phyloP scores from a whole-genome alignment of 30 jellyfish, hydroid and myxozoan genomes.

The Cassiopea andromeda region DNA sequence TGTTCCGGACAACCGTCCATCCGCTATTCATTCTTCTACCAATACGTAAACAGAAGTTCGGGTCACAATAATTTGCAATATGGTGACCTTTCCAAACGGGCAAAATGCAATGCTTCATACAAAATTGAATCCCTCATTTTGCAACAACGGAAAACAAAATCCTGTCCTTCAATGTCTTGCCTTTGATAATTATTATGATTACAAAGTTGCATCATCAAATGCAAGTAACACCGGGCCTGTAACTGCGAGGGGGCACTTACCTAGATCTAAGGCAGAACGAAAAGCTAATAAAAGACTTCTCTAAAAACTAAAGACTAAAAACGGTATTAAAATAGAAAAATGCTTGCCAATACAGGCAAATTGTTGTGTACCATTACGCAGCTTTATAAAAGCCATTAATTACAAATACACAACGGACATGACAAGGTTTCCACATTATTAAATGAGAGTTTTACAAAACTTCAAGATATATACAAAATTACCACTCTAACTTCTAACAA shows the following conservation, averaged over 20 bases:
- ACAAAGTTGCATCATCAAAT: not conserved
- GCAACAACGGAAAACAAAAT: too few species aligned
- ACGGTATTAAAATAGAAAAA: constrained; percentile 3
- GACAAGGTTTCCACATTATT: constrained; percentile 56
- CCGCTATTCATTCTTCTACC: too few species aligned
- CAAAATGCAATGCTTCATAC: too few species aligned
- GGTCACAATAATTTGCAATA: too few species aligned
- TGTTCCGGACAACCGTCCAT: too few species aligned
- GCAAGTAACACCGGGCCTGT: not conserved
- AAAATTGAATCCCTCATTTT: too few species aligned
- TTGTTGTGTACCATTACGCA: constrained; percentile 91
- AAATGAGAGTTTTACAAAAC: not conserved
- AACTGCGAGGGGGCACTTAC: not conserved
- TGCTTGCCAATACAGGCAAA: constrained; percentile 97
- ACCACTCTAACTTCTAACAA: not conserved
- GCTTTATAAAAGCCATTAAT: constrained; percentile 95
- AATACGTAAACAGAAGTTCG: too few species aligned
- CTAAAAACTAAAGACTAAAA: constrained; percentile 19
- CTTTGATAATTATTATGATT: not conserved
- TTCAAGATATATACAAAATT: not conserved
- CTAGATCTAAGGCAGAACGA: not conserved
- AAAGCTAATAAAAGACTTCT: not conserved
- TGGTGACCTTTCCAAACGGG: too few species aligned
- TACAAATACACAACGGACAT: constrained; percentile 85
- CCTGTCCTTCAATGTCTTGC: too few species aligned